phyloP scores from a whole-genome alignment of 2,888 invertebrate genomes.

The Drosophila nr. perissopoda region DNA sequence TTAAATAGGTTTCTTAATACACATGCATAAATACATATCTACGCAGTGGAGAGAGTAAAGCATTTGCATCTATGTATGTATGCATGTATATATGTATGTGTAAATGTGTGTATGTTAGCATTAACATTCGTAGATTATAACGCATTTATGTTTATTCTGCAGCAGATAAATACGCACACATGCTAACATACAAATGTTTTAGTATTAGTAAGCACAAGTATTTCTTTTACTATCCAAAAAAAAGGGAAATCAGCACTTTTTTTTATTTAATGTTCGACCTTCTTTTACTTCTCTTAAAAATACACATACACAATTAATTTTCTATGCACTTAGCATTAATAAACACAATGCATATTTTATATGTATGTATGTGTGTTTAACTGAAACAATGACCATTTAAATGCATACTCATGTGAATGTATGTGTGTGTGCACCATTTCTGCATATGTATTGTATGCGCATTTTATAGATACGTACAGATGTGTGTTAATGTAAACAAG shows the following conservation, averaged over 20 bases:
- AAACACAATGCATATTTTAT: constrained; percentile 15
- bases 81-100: constrained; percentile 6
- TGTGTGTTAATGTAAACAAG: constrained; percentile 35
- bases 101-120: constrained; percentile 7
- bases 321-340: constrained; percentile 29
- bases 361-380: constrained; percentile 4
- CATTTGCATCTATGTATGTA: constrained; percentile 6
- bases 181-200: background rate
- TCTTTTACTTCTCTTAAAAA: constrained; percentile 43
- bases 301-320: background rate
- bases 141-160: constrained; percentile 7
- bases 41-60: constrained; percentile 29
- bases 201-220: constrained; percentile 17
- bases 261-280: constrained; percentile 34
- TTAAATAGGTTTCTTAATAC: constrained; percentile 12
- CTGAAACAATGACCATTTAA: constrained; percentile 14
- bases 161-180: constrained; percentile 4
- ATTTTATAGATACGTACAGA: constrained; percentile 31
- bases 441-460: background rate
- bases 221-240: constrained; percentile 4
- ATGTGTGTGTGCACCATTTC: constrained; percentile 25
- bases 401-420: constrained; percentile 8
- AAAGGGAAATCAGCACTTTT: constrained; percentile 16
- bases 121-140: constrained; percentile 5
- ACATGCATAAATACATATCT: constrained; percentile 2